Base-by-base conservation (phyloP, 2,797 vertebrate species). In the Acipenser transmontanus region DNA sequence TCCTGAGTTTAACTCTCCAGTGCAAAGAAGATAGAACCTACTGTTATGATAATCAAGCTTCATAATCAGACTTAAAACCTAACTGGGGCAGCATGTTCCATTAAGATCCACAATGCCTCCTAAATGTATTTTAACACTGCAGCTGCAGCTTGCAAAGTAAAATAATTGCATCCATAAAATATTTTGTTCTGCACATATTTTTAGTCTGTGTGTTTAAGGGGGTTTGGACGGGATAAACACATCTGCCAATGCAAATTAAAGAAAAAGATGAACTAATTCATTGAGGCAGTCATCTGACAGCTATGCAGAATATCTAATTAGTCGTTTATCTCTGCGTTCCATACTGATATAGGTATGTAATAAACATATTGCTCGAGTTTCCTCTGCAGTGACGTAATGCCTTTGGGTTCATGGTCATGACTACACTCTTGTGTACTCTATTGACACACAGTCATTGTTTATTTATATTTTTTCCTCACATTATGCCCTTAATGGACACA, bases 71-170 rank as follows among this genome's bases (percentile, higher is more conserved):
- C 34, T 34, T 34, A 34, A 34, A 34, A 34, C 4, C 34, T 34
- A 3, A 34, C 34, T 34, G 34, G 34, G 34, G 34, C 34, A 34
- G 34, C 34, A 34, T 34, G 34, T 34, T 34, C 34, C 34, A 34
- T 34, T 34, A 34, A 34, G 34, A 34, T 34, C 34, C 34, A 3
- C 34, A 34, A 34, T 34, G 34, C 34, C 34, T 34, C 34, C 34
- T 34, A 34, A 34, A 34, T 54, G 76, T 47, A 61, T 82, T 79
- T 66, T 71, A 34, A 4, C 34, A 34, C 34, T 34, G 34, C 34
- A 34, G 34, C 34, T 34, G 34, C 34, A 34, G 34, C 34, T 34
- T 34, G 34, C 34, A 34, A 34, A 34, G 34, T 34, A 57, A 57
- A 7, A 57, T 57, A 57, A 57, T 57, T 57, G 9, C 54, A 57